phyloP scores from a whole-genome alignment of 2,888 invertebrate species.

The Agrochola macilenta region DNA sequence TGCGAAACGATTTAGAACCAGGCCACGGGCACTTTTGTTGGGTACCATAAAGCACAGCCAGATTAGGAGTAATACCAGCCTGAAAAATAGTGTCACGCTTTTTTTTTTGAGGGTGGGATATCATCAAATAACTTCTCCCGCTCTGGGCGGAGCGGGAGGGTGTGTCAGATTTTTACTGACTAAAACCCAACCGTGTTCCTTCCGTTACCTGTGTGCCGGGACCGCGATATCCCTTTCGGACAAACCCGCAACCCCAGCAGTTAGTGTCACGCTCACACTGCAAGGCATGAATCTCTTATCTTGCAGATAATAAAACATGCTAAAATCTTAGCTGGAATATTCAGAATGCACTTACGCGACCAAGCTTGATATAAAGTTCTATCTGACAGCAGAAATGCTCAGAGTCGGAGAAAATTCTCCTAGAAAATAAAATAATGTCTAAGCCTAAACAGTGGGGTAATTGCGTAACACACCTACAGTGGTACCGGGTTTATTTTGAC shows the following conservation, averaged over 20 bases:
- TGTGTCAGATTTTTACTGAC: no score
- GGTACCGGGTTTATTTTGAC: no score
- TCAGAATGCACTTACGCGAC: background rate
- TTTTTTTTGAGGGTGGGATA: no score
- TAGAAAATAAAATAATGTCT: background rate
- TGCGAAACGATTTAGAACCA: background rate
- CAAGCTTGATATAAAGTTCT: background rate
- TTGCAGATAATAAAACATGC: background rate
- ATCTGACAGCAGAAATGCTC: conserved; percentile 8
- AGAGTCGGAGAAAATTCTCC: background rate
- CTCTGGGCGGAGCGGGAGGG: no score
- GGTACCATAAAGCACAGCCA: background rate
- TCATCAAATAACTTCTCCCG: no score
- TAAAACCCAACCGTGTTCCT: no score
- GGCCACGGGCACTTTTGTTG: background rate
- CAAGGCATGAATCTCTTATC: background rate
- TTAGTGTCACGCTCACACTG: background rate
- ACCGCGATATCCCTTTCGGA: no score
- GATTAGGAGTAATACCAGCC: background rate
- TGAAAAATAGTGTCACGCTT: no score
- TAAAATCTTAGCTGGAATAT: conserved; percentile 1
- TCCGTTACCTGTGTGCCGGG: no score
- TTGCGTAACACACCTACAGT: background rate
- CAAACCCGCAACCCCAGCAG: no score
- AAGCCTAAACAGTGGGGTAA: no score